Percentiles rank a stretch among this genome's conserved stretches.
Conservation (phyloP, 2,888 invertebrate genomes). For the Acrobasis consociella region DNA sequence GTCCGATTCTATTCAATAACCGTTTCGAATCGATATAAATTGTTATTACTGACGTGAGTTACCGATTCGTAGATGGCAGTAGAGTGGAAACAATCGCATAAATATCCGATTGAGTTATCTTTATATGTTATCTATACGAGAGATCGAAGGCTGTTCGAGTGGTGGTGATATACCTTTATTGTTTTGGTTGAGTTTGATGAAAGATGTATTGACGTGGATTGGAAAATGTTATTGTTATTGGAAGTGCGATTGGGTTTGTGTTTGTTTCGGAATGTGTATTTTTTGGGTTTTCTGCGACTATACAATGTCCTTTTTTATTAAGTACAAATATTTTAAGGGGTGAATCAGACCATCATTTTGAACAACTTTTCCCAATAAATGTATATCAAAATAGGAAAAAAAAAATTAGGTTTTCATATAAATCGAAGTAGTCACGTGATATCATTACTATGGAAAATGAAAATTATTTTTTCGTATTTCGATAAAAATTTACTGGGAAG, state of each 20-base stretch:
- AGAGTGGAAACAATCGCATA: constrained; percentile 73
- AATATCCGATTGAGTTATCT: constrained; percentile 68
- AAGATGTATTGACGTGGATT: constrained; percentile 14
- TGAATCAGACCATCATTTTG: no score
- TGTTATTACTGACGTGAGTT: constrained; percentile 76
- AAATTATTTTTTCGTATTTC: no score
- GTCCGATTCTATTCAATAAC: constrained; percentile 71
- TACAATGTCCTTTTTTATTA: no score
- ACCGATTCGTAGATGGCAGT: constrained; percentile 70
- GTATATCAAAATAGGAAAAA: no score
- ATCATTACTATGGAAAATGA: no score
- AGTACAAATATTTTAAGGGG: no score
- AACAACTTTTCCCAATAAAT: no score
- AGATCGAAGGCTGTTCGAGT: constrained; percentile 59
- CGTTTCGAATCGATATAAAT: constrained; percentile 73
- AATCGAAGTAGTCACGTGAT: no score
- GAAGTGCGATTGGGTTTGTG: background rate
- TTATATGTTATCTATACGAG: constrained; percentile 59
- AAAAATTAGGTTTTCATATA: no score
- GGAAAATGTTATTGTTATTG: constrained; percentile 1
- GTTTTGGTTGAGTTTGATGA: constrained; percentile 20
- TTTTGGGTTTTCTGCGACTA: background rate
- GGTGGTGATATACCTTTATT: constrained; percentile 45
- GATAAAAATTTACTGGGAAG: no score
- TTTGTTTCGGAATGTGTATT: background rate